Conservation (phyloP, 2,113 vertebrate genomes). For the Chascanopsetta lugubris region DNA sequence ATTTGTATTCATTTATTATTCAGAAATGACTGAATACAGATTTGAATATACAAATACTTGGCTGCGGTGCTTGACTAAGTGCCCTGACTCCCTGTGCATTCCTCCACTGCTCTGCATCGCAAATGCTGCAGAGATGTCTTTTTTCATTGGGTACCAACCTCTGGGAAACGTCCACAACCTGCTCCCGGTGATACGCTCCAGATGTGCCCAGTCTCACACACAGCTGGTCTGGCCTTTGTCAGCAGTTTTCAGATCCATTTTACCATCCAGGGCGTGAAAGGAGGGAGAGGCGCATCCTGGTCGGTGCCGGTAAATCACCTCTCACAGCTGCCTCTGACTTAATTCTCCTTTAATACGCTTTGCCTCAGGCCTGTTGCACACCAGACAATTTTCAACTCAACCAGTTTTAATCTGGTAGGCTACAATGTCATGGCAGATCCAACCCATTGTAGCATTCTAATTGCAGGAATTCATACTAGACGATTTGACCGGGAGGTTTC, state of each 20-base stretch:
- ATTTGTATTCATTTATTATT: too few relatives aligned
- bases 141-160: background rate
- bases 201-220: conserved; percentile 43
- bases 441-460: too few relatives aligned
- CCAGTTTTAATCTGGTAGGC: too few relatives aligned
- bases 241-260: conserved; percentile 26
- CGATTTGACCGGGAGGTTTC: too few relatives aligned
- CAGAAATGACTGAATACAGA: background rate
- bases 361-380: background rate
- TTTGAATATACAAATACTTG: too few relatives aligned
- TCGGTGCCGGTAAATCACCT: conserved; percentile 16
- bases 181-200: conserved; percentile 52
- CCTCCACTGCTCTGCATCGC: background rate
- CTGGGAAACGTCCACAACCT: conserved; percentile 45
- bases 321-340: conserved; percentile 2
- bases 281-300: conserved; percentile 11
- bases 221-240: conserved; percentile 43
- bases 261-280: conserved; percentile 3
- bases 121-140: background rate
- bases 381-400: too few relatives aligned
- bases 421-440: too few relatives aligned
- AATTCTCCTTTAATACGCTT: conserved; percentile 1
- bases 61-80: background rate
- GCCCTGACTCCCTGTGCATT: background rate
- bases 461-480: too few relatives aligned